phyloP scores from a whole-genome alignment of 2,797 vertebrate genomes.

The Dallia pectoralis region DNA sequence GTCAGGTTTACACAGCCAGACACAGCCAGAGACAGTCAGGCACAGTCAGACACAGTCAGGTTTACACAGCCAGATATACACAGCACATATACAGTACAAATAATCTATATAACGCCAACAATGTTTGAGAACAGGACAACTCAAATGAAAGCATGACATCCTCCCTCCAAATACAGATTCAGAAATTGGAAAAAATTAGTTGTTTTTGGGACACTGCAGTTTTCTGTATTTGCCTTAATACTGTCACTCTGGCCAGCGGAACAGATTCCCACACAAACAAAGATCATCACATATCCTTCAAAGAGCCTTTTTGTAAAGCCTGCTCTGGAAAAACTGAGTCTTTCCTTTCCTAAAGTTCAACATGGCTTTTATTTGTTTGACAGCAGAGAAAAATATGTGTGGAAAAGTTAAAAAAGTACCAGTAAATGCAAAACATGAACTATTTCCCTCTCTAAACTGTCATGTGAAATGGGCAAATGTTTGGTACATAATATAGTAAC shows the following conservation, averaged over 20 bases:
- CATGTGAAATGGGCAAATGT: background rate
- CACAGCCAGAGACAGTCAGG: no score
- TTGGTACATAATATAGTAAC: slow-evolving; percentile 41
- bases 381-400: slow-evolving; percentile 71
- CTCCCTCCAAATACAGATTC: background rate
- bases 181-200: background rate
- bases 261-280: slow-evolving; percentile 3
- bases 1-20: no score
- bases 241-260: background rate
- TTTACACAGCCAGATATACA: no score
- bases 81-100: background rate
- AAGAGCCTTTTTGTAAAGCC: slow-evolving; percentile 65
- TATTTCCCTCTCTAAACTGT: slow-evolving; percentile 60
- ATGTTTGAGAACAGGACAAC: background rate
- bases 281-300: slow-evolving; percentile 50
- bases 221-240: background rate
- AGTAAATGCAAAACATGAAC: slow-evolving; percentile 63
- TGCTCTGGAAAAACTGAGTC: slow-evolving; percentile 72
- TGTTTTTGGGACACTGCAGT: background rate
- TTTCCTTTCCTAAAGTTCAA: slow-evolving; percentile 50
- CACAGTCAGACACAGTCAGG: no score
- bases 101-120: background rate
- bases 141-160: background rate
- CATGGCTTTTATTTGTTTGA: slow-evolving; percentile 75
- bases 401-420: slow-evolving; percentile 70